Percentiles rank a stretch among this genome's conserved stretches.
Conservation (phyloP, 92 coral and sea anemone species). For the Epizoanthus fatuus region DNA sequence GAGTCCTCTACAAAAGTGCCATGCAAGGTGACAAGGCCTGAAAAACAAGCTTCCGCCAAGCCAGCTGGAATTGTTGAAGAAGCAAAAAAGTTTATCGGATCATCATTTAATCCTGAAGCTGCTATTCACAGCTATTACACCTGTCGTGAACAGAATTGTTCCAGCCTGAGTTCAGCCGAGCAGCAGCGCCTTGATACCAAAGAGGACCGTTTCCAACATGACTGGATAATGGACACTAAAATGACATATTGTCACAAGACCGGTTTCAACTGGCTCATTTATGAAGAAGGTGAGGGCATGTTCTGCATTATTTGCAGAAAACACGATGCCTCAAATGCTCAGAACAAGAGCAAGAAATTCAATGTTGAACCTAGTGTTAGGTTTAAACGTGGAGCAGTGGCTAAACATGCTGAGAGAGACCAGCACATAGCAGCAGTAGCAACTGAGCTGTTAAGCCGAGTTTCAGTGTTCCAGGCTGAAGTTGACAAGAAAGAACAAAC, state of each 20-base stretch:
- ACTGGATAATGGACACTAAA: conserved; percentile 25
- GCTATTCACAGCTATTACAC: conserved; percentile 44
- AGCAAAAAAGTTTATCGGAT: conserved; percentile 14
- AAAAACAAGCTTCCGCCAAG: neutral
- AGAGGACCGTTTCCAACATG: conserved; percentile 28
- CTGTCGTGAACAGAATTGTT: conserved; percentile 33
- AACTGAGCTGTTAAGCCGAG: conserved; percentile 54
- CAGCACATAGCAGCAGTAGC: conserved; percentile 61
- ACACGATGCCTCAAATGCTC: conserved; percentile 18
- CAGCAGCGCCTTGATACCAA: conserved; percentile 25
- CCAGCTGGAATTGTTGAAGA: conserved; percentile 22
- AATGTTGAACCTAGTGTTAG: conserved; percentile 22
- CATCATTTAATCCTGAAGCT: conserved; percentile 28
- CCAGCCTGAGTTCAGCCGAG: conserved; percentile 39
- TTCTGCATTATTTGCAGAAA: conserved; percentile 35
- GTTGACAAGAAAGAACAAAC: conserved; percentile 54
- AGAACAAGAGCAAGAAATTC: conserved; percentile 32
- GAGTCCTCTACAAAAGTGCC: no score
- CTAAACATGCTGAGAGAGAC: conserved; percentile 46
- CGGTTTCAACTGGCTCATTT: conserved; percentile 36
- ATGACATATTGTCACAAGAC: conserved; percentile 32
- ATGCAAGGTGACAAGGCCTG: no score
- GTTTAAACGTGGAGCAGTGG: conserved; percentile 34
- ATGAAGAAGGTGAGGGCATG: conserved; percentile 21
- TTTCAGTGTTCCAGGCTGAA: conserved; percentile 62